Evolutionary conservation across 2,888 invertebrate species (phyloP), one percentile per base, ranked within the genome.

Genomic region (Cosmorhoe ocellata): DNA sequence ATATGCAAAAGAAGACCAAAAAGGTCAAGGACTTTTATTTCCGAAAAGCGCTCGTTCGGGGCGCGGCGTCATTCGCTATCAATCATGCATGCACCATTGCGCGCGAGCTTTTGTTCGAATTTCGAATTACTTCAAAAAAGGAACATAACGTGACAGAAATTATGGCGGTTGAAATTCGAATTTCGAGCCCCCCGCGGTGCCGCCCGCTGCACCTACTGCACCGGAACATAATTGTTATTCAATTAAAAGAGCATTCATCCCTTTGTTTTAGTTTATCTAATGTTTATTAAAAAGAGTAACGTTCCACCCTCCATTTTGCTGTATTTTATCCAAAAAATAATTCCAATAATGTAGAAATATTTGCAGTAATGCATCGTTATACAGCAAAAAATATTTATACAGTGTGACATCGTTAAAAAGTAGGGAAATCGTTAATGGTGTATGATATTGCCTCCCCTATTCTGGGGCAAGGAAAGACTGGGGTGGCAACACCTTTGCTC

Each of bases 401-500:
- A 80, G 75, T 83, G 87, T 82, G 86, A 89, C 89, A 87, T 81
- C 84, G 89, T 89, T 88, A 90, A 90, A 90, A 91, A 90, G 83
- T 86, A 84, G 74, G 81, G 79, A 90, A 89, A 90, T 90, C 84
- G 90, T 86, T 90, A 91, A 91, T 91, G 91, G 91, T 87, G 90
- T 90, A 90, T 91, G 90, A 91, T 91, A 91, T 91, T 91, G 91
- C 91, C 87, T 90, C 89, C 89, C 89, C 81, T 81, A 79, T 79
- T 81, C 77, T 80, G 70, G 87, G 84, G 87, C 79, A 87, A 86
- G 85, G 81, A 84, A 83, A 83, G 80, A 78, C 77, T 77, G 78
- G 87, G 88, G 88, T 84, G 86, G 88, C 71, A 81, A 84, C 89
- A 89, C 89, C 89, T 88, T 84, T 77, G 74, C 84, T 88, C 89